Percentiles rank a stretch among this genome's conserved stretches.
Conservation (phyloP, 2,888 invertebrate genomes). For the Tachina grossa region DNA sequence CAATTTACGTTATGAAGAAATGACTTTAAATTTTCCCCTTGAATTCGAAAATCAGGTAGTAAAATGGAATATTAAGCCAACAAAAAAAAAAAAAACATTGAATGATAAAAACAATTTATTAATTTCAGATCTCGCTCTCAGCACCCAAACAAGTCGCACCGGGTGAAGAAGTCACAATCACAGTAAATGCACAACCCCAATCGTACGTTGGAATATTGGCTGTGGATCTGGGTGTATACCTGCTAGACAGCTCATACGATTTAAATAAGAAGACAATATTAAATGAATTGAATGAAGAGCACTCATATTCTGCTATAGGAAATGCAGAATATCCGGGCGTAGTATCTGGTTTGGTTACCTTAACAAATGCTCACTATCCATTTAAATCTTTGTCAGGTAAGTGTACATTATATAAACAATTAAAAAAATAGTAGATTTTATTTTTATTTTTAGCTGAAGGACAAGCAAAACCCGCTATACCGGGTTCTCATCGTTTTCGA, state of each 20-base stretch:
- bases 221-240: constrained; percentile 56
- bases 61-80: too few relatives aligned
- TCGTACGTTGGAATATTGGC: constrained; percentile 89
- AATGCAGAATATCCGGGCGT: too few relatives aligned
- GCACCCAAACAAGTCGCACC: constrained; percentile 87
- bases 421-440: too few relatives aligned
- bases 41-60: constrained; percentile 59
- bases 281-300: neutral
- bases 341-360: too few relatives aligned
- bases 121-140: constrained; percentile 86
- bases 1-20: constrained; percentile 54
- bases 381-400: too few relatives aligned
- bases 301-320: neutral
- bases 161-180: constrained; percentile 89
- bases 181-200: constrained; percentile 90
- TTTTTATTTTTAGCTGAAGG: too few relatives aligned
- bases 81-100: too few relatives aligned
- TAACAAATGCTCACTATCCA: too few relatives aligned
- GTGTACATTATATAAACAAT: too few relatives aligned
- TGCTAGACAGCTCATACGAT: constrained; percentile 49
- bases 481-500: too few relatives aligned
- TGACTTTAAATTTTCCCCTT: constrained; percentile 14
- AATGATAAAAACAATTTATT: neutral
- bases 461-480: too few relatives aligned
- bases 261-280: constrained; percentile 71